Base-by-base conservation (phyloP, 1,140 invertebrate species). In the Hyles vespertilio region DNA sequence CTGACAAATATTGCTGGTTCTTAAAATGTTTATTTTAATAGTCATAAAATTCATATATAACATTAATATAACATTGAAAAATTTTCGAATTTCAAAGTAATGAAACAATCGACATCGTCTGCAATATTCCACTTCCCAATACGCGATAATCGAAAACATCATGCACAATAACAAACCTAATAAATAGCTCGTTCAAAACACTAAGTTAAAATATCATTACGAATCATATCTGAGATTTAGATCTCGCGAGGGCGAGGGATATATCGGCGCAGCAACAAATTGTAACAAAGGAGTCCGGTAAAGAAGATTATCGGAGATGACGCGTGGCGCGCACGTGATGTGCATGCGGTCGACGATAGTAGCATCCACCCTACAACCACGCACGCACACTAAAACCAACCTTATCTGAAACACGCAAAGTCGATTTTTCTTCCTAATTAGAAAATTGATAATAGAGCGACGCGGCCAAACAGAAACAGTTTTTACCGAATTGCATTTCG, bases 181-280 rank as follows among this genome's bases (percentile, higher is more conserved):
- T 74, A 73, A 76, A 70, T 68, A 69, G 56, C 54, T 61, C 58
- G 68, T 79, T 67, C 71, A 67, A 65, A 79, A 70, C 74, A 77
- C 74, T 75, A 80, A 84, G 86, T 88, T 84, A 88, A 88, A 88
- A 86, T 85, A 86, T 88, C 85, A 86, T 88, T 88, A 88, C 71
- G 75, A 56, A 61, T 74, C 74, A 78, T 85, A 88, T 86, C 85
- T 77, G 73, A 79, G 72, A 77, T 67, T 69, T 59, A 54, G 77
- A 87, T 87, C 84, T 82, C 79, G 72, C 72, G 72, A 48, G 75
- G 77, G 70, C 59, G 51, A 48, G n/a, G 58, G 57, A 71, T 76
- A 81, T 81, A 76, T 71, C 65, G 58, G 59, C 49, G 58, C 59
- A 52, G 75, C 74, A 81, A 82, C 81, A 85, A 87, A 87, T 86